Conservation (phyloP, 2,113 vertebrate genomes). For the Engystomops pustulosus region DNA sequence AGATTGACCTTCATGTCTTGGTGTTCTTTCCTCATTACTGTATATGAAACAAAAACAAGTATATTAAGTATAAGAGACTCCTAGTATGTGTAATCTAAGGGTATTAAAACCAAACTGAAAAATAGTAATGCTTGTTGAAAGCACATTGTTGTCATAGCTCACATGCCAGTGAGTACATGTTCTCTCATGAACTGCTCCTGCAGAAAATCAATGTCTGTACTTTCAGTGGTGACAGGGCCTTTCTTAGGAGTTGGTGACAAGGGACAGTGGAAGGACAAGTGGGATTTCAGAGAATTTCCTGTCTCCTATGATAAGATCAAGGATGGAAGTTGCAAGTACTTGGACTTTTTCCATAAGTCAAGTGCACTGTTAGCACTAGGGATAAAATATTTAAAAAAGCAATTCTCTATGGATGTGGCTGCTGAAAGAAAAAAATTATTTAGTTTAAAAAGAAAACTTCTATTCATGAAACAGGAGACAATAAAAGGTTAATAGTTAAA, state of each 20-base stretch:
- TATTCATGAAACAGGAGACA: background rate
- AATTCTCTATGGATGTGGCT: background rate
- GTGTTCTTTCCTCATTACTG: too few species aligned
- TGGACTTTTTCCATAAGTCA: background rate
- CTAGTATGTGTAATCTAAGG: background rate
- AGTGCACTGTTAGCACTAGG: background rate
- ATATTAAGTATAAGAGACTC: too few species aligned
- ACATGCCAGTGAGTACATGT: constrained; percentile 37
- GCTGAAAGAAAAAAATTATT: background rate
- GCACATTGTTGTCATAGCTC: constrained; percentile 41
- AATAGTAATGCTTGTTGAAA: constrained; percentile 17
- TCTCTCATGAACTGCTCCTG: background rate
- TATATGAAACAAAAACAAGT: too few species aligned
- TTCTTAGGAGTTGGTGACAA: constrained; percentile 26
- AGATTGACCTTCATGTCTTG: too few species aligned
- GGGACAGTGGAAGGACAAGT: constrained; percentile 13
- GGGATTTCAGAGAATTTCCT: background rate
- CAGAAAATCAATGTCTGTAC: background rate
- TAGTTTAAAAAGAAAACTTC: too few species aligned
- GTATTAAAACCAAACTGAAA: background rate
- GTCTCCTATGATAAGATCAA: background rate
- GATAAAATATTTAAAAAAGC: background rate
- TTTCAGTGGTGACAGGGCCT: background rate
- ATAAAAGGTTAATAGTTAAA: background rate
- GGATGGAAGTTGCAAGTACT: background rate